Evolutionary conservation across 1,140 invertebrate genomes (phyloP), one percentile per base, ranked within the genome.

Genomic region (Drosophila tropicalis): DNA sequence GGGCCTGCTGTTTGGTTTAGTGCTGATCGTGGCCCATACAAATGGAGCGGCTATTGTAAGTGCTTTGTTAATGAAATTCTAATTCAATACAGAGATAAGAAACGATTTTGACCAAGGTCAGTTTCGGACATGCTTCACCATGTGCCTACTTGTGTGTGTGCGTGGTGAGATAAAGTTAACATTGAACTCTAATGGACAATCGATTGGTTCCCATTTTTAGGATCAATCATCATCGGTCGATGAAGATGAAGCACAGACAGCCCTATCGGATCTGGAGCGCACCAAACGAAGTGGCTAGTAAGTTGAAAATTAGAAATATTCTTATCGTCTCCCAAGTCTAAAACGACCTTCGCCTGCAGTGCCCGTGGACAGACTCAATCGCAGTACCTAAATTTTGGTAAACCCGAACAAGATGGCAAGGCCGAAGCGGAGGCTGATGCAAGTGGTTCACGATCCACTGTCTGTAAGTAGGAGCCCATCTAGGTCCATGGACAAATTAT

Each of bases 351-450:
- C 22, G 10, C 13, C 40, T 79, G 0, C 54, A 92, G 91, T 76
- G 65, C 60, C 22, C 92, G 95, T 47, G 96, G 96, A 29, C 96
- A 97, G 91, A 96, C 96, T 0, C 96, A 97, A 81, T 96, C 96
- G 6, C 96, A 97, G 81, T 97, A 96, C 90, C 91, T 97, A 65
- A 95, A 94, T 77, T 94, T 96, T 70, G 93, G 93, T 9, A 93
- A 93, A 56, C 93, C 93, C 17, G 94, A 94, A 77, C 91, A 94
- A 73, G 93, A 94, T 29, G 96, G 96, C 13, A 95, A 95, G 91
- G 96, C 96, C 0, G 96, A 97, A 90, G 96, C 96, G 2, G 95
- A 96, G 90, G 95, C 96, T 7, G 94, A 94, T 44, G 94, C 94
- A 62, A 94, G 95, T 79, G 94, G 95, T 17, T 96, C 96, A 1